phyloP scores from a whole-genome alignment of 2,888 invertebrate genomes.

The Dasysyrphus tricinctus region DNA sequence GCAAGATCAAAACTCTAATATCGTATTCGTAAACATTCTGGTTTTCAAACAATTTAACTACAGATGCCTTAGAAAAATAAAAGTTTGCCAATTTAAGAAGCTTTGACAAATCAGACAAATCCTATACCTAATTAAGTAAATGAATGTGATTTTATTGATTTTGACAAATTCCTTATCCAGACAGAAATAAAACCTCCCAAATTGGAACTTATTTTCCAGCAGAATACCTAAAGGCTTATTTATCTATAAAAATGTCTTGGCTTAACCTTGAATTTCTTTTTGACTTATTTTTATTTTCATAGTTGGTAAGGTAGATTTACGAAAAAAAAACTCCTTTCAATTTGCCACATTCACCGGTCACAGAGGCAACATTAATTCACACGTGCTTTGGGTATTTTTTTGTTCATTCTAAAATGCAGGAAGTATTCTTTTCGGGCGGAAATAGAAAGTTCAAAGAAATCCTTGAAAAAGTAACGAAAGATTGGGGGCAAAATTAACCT shows the following conservation, averaged over 20 bases:
- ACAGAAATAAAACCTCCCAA: conserved; percentile 27
- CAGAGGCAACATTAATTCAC: conserved; percentile 57
- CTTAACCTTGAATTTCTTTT: conserved; percentile 30
- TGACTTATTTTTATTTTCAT: not conserved
- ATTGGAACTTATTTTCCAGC: not conserved
- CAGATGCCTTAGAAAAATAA: not conserved
- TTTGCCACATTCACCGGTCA: conserved; percentile 45
- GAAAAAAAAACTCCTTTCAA: conserved; percentile 51
- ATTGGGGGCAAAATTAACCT: conserved; percentile 29
- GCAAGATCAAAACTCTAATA: too few species aligned
- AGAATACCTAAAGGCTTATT: conserved; percentile 4
- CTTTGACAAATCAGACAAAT: conserved; percentile 6
- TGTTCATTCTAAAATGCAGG: conserved; percentile 26
- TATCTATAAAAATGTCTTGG: not conserved
- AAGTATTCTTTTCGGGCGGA: conserved; percentile 25
- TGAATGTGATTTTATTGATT: not conserved
- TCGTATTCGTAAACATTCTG: too few species aligned
- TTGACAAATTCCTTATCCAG: conserved; percentile 39
- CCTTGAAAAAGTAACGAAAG: conserved; percentile 27
- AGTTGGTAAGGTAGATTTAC: not conserved
- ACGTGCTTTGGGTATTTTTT: conserved; percentile 49
- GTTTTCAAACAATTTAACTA: too few species aligned
- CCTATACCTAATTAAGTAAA: not conserved
- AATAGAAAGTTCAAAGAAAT: conserved; percentile 54
- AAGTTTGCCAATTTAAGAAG: conserved; percentile 4